Evolutionary conservation across 2,113 vertebrate species (phyloP).

Genomic region (Trogon melanurus): DNA sequence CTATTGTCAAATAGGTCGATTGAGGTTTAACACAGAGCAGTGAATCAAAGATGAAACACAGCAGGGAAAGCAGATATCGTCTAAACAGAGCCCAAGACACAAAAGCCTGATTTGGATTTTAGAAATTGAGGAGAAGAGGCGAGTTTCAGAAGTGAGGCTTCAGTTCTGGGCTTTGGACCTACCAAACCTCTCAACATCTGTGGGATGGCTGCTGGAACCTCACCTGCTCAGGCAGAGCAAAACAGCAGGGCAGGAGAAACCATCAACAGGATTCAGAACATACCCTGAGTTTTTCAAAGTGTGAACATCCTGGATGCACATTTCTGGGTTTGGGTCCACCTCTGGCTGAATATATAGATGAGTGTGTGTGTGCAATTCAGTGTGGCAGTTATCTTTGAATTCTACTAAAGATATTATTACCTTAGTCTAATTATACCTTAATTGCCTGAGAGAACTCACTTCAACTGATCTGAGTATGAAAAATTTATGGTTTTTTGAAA

Average conservation of each 20-base stretch:
- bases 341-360: not conserved
- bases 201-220: not conserved
- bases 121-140: not conserved
- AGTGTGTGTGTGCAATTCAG: not conserved
- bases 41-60: not conserved
- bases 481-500: conserved; percentile 48
- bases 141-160: not conserved
- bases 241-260: not conserved
- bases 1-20: not conserved
- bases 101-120: not conserved
- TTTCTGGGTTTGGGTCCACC: not conserved
- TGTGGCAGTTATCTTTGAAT: conserved; percentile 6
- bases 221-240: not conserved
- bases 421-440: conserved; percentile 42
- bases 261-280: not conserved
- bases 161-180: not conserved
- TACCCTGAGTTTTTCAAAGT: not conserved
- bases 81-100: not conserved
- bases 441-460: conserved; percentile 25
- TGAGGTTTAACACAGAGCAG: not conserved
- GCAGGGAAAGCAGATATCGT: not conserved
- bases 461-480: conserved; percentile 38
- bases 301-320: fast-evolving
- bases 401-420: conserved; percentile 9
- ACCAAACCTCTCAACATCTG: not conserved